A percentile compares a stretch with the other conserved stretches of the same genome.
phyloP scores from a whole-genome alignment of 64 coral and sea anemone genomes.

The Montipora foliosa region DNA sequence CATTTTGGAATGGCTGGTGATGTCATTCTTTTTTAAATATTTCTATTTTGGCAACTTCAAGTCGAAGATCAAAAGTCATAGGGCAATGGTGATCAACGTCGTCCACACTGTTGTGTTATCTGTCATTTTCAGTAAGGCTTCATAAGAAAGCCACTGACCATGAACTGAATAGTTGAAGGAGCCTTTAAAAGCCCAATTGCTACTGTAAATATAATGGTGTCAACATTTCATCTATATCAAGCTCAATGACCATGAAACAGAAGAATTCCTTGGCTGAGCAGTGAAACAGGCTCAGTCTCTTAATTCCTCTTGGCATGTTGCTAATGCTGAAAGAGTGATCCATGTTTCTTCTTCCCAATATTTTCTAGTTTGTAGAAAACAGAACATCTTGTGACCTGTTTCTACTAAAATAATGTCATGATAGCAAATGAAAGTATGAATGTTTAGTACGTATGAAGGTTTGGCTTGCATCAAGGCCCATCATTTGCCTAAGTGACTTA shows the following conservation, averaged over 20 bases:
- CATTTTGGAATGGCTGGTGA: neutral
- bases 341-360: neutral
- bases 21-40: neutral
- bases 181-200: neutral
- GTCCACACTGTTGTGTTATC: neutral
- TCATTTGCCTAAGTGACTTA: neutral
- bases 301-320: neutral
- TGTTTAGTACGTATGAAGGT: too few relatives aligned
- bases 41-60: neutral
- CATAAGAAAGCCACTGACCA: neutral
- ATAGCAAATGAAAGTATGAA: too few relatives aligned
- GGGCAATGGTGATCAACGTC: too few relatives aligned
- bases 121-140: neutral
- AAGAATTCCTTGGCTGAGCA: neutral
- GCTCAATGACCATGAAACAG: neutral
- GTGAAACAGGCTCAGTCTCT: neutral
- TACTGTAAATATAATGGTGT: too few relatives aligned
- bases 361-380: neutral
- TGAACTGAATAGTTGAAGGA: neutral
- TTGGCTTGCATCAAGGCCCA: too few relatives aligned
- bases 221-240: neutral
- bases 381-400: neutral
- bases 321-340: neutral
- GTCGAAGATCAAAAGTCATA: neutral
- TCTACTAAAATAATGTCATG: too few relatives aligned